phyloP scores from a whole-genome alignment of 1,140 invertebrate genomes.

The Diabrotica undecimpunctata region DNA sequence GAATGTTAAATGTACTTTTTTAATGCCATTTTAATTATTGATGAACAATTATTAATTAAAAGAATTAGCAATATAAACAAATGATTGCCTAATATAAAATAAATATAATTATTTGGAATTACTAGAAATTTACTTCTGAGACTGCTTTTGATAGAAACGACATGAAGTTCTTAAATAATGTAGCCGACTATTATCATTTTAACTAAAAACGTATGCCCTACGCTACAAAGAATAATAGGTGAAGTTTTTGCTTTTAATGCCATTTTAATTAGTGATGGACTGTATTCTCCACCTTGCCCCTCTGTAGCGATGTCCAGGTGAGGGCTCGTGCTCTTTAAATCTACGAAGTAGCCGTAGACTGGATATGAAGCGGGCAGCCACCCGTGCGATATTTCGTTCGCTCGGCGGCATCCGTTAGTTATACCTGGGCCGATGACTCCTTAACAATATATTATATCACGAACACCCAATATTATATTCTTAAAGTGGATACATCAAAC shows the following conservation, averaged over 20 bases:
- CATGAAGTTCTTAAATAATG: too few relatives aligned
- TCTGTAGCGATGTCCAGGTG: slow-evolving; percentile 15
- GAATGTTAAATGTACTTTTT: too few relatives aligned
- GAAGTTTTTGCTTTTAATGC: background rate
- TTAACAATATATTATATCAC: slow-evolving; percentile 36
- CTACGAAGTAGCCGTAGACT: slow-evolving; percentile 16
- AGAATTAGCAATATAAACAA: too few relatives aligned
- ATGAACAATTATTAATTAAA: too few relatives aligned
- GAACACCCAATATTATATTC: slow-evolving; percentile 21
- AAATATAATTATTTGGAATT: too few relatives aligned
- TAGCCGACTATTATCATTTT: too few relatives aligned
- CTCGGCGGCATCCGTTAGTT: slow-evolving; percentile 36
- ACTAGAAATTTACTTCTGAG: too few relatives aligned
- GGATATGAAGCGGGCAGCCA: slow-evolving; percentile 35
- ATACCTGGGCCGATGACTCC: slow-evolving; percentile 36
- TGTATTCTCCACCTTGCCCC: background rate
- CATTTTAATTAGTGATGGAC: background rate
- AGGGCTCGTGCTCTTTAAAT: slow-evolving; percentile 39
- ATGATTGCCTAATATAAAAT: too few relatives aligned
- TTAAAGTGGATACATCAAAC: slow-evolving; percentile 10
- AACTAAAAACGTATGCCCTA: too few relatives aligned
- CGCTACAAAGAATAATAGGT: background rate
- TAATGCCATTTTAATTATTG: too few relatives aligned
- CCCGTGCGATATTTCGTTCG: slow-evolving; percentile 40
- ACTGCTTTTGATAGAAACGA: too few relatives aligned